Percentiles rank a stretch among this genome's conserved stretches.
phyloP scores from a whole-genome alignment of 2,797 vertebrate genomes.

The Furcifer pardalis region DNA sequence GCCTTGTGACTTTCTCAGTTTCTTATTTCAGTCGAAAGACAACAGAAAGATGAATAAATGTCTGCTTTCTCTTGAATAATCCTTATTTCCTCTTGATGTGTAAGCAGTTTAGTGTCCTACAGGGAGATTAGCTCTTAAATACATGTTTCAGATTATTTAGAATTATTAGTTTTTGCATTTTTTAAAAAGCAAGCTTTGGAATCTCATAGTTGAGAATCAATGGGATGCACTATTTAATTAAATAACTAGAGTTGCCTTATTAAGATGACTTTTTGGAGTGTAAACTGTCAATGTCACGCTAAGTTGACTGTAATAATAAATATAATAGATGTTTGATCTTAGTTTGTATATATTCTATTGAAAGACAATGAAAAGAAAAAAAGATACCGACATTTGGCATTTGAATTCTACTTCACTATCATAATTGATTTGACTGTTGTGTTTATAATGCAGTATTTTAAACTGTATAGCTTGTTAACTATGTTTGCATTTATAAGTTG shows the following conservation, averaged over 20 bases:
- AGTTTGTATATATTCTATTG: not conserved
- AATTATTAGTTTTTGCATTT: not conserved
- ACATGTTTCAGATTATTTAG: not conserved
- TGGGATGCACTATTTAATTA: constrained; percentile 4
- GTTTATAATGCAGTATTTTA: no score
- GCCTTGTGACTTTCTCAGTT: not conserved
- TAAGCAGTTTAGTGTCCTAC: not conserved
- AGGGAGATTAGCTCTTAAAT: not conserved
- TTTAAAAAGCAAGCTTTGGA: not conserved
- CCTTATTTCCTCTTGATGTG: not conserved
- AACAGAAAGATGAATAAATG: not conserved
- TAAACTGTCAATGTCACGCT: not conserved
- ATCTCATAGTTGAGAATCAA: not conserved
- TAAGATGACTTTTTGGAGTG: not conserved
- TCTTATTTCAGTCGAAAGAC: not conserved
- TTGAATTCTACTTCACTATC: not conserved
- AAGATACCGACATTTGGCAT: not conserved
- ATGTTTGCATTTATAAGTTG: no score
- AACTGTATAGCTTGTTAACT: no score
- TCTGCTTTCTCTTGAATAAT: not conserved
- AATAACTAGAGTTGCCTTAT: not conserved
- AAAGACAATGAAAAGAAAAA: not conserved
- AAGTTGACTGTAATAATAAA: not conserved
- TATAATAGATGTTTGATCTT: not conserved
- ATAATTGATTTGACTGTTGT: no score